Evolutionary conservation across 1,140 invertebrate species (phyloP).

Genomic region (Orius insidiosus): DNA sequence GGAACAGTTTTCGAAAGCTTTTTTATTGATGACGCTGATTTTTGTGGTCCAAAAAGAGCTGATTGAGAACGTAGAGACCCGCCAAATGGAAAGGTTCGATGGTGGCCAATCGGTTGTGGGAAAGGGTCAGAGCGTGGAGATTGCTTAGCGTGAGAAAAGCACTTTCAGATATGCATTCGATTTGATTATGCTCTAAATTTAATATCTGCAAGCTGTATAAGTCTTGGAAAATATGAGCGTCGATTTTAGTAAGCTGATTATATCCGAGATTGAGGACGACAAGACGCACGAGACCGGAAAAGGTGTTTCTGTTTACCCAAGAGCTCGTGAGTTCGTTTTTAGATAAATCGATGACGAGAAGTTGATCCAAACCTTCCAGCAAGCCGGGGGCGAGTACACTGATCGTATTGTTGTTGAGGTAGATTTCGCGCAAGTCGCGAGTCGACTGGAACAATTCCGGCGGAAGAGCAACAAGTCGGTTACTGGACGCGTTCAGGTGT

Average conservation of each 20-base stretch:
- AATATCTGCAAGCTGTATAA: slow-evolving; percentile 58
- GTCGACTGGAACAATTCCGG: slow-evolving; percentile 53
- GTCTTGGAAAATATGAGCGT: slow-evolving; percentile 52
- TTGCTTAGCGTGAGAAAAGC: slow-evolving; percentile 57
- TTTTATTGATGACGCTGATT: slow-evolving; percentile 45
- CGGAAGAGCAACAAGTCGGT: slow-evolving; percentile 51
- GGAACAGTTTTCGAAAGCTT: slow-evolving; percentile 61
- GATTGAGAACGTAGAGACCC: slow-evolving; percentile 51
- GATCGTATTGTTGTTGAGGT: slow-evolving; percentile 65
- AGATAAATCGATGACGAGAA: slow-evolving; percentile 60
- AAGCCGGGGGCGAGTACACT: slow-evolving; percentile 55
- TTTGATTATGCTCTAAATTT: slow-evolving; percentile 56
- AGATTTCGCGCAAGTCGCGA: slow-evolving; percentile 45
- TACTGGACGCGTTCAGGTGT: slow-evolving; percentile 58
- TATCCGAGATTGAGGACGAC: slow-evolving; percentile 56
- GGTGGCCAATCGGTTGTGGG: slow-evolving; percentile 47
- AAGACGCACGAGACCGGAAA: slow-evolving; percentile 49
- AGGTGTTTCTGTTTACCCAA: slow-evolving; percentile 62
- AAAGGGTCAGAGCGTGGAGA: slow-evolving; percentile 54
- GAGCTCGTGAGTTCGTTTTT: slow-evolving; percentile 51
- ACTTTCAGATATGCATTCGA: slow-evolving; percentile 48
- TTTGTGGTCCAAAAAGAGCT: slow-evolving; percentile 60
- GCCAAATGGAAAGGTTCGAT: slow-evolving; percentile 51
- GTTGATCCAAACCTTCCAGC: slow-evolving; percentile 52
- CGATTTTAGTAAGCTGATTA: slow-evolving; percentile 51